Evolutionary conservation across 2,113 vertebrate genomes (phyloP), one percentile per base, ranked within the genome.

Genomic region (Orientallactaga bullata): DNA sequence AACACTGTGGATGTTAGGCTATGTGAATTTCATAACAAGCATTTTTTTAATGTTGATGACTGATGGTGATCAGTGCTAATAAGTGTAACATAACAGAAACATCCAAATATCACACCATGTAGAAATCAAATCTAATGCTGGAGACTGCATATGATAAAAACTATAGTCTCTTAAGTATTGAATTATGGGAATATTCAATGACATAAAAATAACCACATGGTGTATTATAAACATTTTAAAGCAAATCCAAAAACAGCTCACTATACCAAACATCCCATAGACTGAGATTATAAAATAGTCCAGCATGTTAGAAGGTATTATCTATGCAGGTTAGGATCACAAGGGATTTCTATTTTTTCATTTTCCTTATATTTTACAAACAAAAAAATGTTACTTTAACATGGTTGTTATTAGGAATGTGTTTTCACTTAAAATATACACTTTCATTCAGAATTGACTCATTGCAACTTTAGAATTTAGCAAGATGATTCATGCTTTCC

Each of bases 301-400:
- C 23, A 78, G 79, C 76, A 92, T 73, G 28, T 74, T 89, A 35
- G 68, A 39, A 69, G n/a, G 18, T 58, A 12, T n/a, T 55, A 42
- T 51, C 51, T 86, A 77, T 73, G 35, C 79, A 20, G 89, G 21
- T 20, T 58, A 71, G 3, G 23, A 73, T 85, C 26, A 85, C 58
- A 10, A 87, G 18, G 35, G 3, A 89, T 39, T 93, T 80, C 74
- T 42, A 84, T 39, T n/a, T 88, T 37, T 32, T 84, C 63, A 86
- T 89, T 58, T 85, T 21, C 63, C 78, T 66, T 91, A 79, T 55
- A 92, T 94, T 82, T 58, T 83, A 58, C 7, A 90, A 93, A 80
- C 17, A 91, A 26, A n/a, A 79, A 76, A 87, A 69, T 73, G 13
- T 83, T 88, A 90, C 26, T 94, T 95, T 77, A 92, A 92, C n/a